Conservation (phyloP, 2,797 vertebrate genomes). For the Paramormyrops hopkinsi region DNA sequence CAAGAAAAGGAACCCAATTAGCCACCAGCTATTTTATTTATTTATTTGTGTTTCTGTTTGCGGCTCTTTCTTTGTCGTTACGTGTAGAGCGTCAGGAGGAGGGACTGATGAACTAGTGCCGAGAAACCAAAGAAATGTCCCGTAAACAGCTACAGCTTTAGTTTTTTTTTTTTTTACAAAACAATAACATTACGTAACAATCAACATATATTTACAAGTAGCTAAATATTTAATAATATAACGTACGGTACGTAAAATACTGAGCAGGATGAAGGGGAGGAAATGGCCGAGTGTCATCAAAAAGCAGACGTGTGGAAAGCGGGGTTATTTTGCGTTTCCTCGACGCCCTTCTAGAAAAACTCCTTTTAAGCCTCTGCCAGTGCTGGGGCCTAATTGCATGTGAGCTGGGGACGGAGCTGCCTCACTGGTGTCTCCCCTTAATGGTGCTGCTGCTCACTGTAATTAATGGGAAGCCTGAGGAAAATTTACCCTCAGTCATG, state of each 20-base stretch:
- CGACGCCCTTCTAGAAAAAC: neutral
- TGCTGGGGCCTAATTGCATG: neutral
- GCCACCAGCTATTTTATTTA: slow-evolving; percentile 17
- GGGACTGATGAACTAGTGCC: neutral
- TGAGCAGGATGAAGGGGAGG: neutral
- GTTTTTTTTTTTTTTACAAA: neutral
- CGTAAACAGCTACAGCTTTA: neutral
- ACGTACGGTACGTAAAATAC: neutral
- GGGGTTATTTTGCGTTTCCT: neutral
- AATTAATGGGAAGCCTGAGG: neutral
- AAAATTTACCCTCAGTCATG: neutral
- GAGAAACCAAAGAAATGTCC: neutral
- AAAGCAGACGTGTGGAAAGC: neutral
- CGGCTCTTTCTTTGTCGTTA: neutral
- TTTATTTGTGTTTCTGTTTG: slow-evolving; percentile 27
- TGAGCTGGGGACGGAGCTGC: neutral
- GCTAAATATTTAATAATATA: neutral
- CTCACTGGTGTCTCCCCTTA: neutral
- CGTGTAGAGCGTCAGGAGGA: neutral
- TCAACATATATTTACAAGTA: neutral
- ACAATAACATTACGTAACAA: neutral
- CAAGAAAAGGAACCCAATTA: slow-evolving; percentile 42
- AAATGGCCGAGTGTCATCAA: neutral
- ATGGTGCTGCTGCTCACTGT: neutral
- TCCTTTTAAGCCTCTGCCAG: neutral